Percentiles rank a stretch among this genome's conserved stretches.
Evolutionary conservation across 2,113 vertebrate species (phyloP).

Genomic region (Aramus guarauna): DNA sequence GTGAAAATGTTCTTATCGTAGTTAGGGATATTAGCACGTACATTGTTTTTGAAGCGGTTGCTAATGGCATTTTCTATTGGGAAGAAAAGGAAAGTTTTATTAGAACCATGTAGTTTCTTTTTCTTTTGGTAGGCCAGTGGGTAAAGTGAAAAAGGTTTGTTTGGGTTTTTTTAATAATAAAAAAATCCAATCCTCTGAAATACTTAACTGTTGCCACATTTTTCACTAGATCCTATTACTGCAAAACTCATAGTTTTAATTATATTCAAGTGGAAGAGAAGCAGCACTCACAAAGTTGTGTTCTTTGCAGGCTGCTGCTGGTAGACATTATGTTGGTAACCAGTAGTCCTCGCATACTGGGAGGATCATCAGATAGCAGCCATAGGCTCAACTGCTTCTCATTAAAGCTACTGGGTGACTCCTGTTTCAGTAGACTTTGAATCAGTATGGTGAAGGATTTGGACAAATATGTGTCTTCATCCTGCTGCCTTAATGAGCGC

Average conservation of each 20-base stretch:
- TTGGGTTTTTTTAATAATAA: background rate
- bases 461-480: background rate
- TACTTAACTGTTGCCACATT: background rate
- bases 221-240: background rate
- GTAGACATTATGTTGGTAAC: background rate
- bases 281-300: background rate
- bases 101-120: background rate
- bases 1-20: background rate
- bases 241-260: background rate
- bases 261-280: background rate
- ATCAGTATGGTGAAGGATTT: background rate
- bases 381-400: background rate
- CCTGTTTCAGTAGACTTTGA: background rate
- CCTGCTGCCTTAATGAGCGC: background rate
- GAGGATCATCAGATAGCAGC: background rate
- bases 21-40: background rate
- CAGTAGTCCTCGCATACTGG: background rate
- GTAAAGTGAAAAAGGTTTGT: background rate
- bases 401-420: background rate
- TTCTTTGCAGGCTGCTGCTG: background rate
- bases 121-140: background rate
- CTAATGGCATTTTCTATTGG: background rate
- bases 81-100: background rate
- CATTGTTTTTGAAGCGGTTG: background rate
- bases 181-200: background rate